Percentiles rank a stretch among this genome's conserved stretches.
Evolutionary conservation across 2,888 invertebrate species (phyloP).

Genomic region (Yponomeuta evonymella): DNA sequence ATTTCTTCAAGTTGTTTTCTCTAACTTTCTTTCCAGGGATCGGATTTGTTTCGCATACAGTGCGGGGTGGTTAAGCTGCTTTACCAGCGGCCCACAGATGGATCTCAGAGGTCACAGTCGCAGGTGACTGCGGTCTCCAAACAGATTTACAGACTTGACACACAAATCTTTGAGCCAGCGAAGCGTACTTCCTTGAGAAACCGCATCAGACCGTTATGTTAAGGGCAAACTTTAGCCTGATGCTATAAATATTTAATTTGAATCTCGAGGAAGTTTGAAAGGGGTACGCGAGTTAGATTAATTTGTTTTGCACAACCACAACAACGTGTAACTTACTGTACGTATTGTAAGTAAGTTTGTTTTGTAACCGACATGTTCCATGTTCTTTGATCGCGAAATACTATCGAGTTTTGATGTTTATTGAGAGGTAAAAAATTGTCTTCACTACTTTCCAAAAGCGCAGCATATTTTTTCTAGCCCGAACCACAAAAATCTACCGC

Average conservation of each 20-base stretch:
- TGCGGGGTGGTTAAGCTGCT: conserved; percentile 21
- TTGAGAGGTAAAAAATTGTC: no score
- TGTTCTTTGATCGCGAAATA: background rate
- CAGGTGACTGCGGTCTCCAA: conserved; percentile 26
- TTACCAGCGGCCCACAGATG: conserved; percentile 23
- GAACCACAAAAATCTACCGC: no score
- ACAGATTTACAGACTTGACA: conserved; percentile 21
- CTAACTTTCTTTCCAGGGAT: background rate
- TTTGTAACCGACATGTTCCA: background rate
- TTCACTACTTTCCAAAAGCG: no score
- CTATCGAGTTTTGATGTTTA: no score
- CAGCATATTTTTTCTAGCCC: no score
- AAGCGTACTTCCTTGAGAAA: background rate
- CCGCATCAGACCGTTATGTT: background rate
- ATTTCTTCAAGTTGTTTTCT: background rate
- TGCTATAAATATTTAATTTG: background rate
- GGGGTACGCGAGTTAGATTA: background rate
- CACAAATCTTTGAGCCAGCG: conserved; percentile 19
- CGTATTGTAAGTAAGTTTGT: background rate
- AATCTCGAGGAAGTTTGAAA: background rate
- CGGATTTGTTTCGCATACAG: conserved; percentile 5
- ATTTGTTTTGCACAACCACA: background rate
- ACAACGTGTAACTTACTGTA: background rate
- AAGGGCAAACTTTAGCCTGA: background rate
- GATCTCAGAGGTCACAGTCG: conserved; percentile 27